Conservation (phyloP, 2,797 vertebrate genomes). For the Antrozous pallidus region DNA sequence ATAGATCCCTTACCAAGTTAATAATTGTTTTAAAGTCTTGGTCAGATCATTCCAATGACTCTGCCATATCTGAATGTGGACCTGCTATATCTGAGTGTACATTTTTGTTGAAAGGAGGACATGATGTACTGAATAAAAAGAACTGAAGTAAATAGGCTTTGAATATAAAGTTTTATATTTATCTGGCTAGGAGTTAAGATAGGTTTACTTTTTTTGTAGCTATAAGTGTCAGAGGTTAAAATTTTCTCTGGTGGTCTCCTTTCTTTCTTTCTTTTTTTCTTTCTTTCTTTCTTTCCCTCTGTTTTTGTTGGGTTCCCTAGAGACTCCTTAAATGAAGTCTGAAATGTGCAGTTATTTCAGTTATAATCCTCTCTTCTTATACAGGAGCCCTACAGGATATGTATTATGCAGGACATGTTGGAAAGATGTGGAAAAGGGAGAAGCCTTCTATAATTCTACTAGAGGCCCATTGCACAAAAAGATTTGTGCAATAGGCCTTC, state of each 20-base stretch:
- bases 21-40: not conserved
- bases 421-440: not conserved
- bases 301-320: not conserved
- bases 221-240: not conserved
- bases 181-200: not conserved
- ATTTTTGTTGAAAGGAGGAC: not conserved
- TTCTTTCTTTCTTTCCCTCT: not conserved
- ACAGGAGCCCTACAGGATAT: not conserved
- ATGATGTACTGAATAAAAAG: not conserved
- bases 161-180: not conserved
- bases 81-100: not conserved
- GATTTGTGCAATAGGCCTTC: too few species aligned
- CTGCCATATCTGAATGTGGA: not conserved
- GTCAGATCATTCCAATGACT: conserved; percentile 7
- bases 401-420: not conserved
- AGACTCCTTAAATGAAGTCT: not conserved
- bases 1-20: not conserved
- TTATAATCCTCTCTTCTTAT: not conserved
- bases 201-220: not conserved
- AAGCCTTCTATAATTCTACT: too few species aligned
- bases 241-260: not conserved
- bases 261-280: not conserved
- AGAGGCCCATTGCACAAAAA: too few species aligned
- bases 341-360: not conserved
- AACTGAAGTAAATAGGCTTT: not conserved